Evolutionary conservation across 2,888 invertebrate genomes (phyloP), one percentile per base, ranked within the genome.

Genomic region (Nebria brevicollis): DNA sequence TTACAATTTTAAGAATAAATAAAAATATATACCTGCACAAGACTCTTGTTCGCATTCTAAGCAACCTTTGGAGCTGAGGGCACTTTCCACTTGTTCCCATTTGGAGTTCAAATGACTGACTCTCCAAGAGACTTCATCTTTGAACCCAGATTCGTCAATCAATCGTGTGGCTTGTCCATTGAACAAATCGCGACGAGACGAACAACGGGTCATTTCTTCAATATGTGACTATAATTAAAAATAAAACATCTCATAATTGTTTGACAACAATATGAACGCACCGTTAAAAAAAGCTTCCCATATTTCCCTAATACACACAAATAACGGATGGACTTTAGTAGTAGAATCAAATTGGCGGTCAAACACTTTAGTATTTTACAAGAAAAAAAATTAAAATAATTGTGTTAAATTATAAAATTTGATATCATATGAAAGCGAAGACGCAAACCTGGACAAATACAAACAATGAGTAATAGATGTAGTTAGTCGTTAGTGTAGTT

Each of bases 111-210:
- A 90, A 86, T 94, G 94, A 86, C 93, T 92, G 84, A 95, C 92
- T 84, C 94, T 91, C 92, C 94, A 94, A 77, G 92, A 91, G 82
- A 96, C 94, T 89, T 94, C 93, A 84, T 93, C 93, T 85, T 91
- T 91, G 84, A 92, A 89, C 84, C 91, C 90, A 80, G 93, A 93
- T 79, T 92, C 90, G 85, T 91, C 89, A 85, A 94, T 93, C 84
- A 96, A 90, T 88, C 94, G 94, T 86, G 92, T 89, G 82, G 94
- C 94, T 89, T 95, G 95, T 86, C 95, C 95, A 85, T 94, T 94
- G 87, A 96, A 95, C 88, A 94, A 91, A 86, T 93, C 92, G 84
- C 94, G 92, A 83, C 94, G 91, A 73, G 94, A 93, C 84, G 94
- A 94, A 87, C 93, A 93, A 84, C 94, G 93, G 86, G 93, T 91